Evolutionary conservation across 2,888 invertebrate genomes (phyloP), one percentile per base, ranked within the genome.

Genomic region (Synanthedon tipuliformis): DNA sequence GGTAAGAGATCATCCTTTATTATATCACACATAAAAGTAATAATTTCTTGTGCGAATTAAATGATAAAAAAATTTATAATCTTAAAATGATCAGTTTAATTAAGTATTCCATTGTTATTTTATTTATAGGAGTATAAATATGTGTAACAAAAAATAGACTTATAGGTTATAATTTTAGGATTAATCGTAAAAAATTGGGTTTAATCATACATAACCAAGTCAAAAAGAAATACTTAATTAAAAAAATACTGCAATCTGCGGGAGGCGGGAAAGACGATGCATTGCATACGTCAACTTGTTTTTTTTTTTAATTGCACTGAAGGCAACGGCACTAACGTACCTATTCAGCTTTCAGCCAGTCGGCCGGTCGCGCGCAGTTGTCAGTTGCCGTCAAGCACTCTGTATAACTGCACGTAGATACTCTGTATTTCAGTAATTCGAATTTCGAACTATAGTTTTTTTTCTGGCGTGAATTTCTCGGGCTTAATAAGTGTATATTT

Each of bases 1-100:
- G 80, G 81, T 81, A 50, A 73, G 81, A 18, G 13, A 3, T 50
- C 12, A 1, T 45, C 34, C 10, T 34, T 34, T 8, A 34, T 10
- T 34, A 10, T 34, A 10, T 34, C 34, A 34, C 8, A 34, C 8
- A 34, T 34, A 34, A 34, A 23, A 23, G 4, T 10, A 34, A 34
- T 34, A 7, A 34, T 34, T 34, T 34, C 10, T 10, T 10, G 34
- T 10, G 8, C 2, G 7, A 34, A 27, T 27, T 8, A 34, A 8
- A 34, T 34, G 1, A 34, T 34, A 10, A 34, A 2, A 10, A 3
- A 10, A 10, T 34, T 8, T 34, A 10, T 34, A 34, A 10, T 34
- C 34, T 34, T 8, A 34, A 34, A 34, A 34, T 34, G 10, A 3
- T 10, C 34, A 10, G 7, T 34, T 2, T 0, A 34, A 10, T 34